phyloP scores from a whole-genome alignment of 2,113 vertebrate genomes.

The Eptatretus burgeri region DNA sequence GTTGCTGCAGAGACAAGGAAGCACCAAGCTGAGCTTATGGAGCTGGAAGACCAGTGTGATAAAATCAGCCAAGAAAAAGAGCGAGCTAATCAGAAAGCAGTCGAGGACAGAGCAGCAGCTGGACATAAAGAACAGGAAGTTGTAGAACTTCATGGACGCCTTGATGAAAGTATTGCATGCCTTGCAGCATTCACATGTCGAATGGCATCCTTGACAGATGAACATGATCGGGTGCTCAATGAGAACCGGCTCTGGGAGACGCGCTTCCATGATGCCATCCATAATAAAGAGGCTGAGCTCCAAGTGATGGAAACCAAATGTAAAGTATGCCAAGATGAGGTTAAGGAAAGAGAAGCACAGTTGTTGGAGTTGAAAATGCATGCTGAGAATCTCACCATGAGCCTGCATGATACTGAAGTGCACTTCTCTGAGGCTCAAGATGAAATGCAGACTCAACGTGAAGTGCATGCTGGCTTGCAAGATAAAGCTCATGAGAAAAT shows the following conservation, averaged over 20 bases:
- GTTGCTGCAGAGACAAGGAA: slow-evolving; percentile 36
- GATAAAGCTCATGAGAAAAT: slow-evolving; percentile 31
- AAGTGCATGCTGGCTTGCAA: slow-evolving; percentile 24
- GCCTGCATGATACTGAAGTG: no score
- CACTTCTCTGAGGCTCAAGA: no score
- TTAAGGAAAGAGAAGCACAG: slow-evolving; percentile 15
- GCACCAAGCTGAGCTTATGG: slow-evolving; percentile 14
- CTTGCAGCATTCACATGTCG: slow-evolving; percentile 61
- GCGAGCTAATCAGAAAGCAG: slow-evolving; percentile 20
- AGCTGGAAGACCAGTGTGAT: slow-evolving; percentile 30
- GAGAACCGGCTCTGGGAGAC: slow-evolving; percentile 61
- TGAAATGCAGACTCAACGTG: slow-evolving; percentile 10
- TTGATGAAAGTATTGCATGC: slow-evolving; percentile 32
- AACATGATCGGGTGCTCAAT: slow-evolving; percentile 58
- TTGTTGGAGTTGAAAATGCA: no score
- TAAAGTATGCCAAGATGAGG: slow-evolving; percentile 22
- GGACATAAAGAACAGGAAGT: slow-evolving; percentile 25
- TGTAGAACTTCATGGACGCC: slow-evolving; percentile 32
- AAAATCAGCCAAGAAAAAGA: slow-evolving; percentile 22
- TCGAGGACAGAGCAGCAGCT: slow-evolving; percentile 22
- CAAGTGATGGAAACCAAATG: slow-evolving; percentile 28
- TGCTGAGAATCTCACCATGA: no score
- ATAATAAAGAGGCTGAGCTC: slow-evolving; percentile 50
- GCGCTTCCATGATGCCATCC: slow-evolving; percentile 40
- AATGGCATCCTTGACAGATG: slow-evolving; percentile 86